Evolutionary conservation across 2,113 vertebrate genomes (phyloP), one percentile per base, ranked within the genome.

Genomic region (Struthio camelus): DNA sequence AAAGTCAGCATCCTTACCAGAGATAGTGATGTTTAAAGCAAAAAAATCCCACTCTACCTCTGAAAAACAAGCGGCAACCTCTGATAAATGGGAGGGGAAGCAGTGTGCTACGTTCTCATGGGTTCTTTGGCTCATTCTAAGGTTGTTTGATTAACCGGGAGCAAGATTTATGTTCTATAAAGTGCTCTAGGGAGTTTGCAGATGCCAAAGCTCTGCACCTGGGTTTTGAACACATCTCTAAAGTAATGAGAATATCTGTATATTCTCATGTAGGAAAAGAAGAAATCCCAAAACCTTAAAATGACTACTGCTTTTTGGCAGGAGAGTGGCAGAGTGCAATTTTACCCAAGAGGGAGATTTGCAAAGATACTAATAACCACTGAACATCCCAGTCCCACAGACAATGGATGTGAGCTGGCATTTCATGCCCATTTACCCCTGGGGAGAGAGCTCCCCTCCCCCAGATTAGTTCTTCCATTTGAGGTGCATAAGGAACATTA

Each of bases 151-250:
- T 96, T 93, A 96, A 97, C 85, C 19, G 4, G 80, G 85, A 95
- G 82, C 80, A 86, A 95, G 95, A 96, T 96, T 97, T 96, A 96
- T 97, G 93, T 75, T 54, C 82, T 94, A 71, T 80, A 56, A 91
- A 95, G 77, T 75, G 95, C 97, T 97, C 64, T 94, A 89, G 94
- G 96, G 96, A 94, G 71, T 25, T 38, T 95, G 76, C 82, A 86
- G 69, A 79, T 84, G 95, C 95, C 95, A 97, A 92, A 95, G 72
- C 44, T 93, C 89, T 97, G 96, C 96, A 97, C 97, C 96, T 96
- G 97, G 91, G 65, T 96, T 97, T 96, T 93, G 51, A 96, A 96
- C 90, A 51, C 34, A 30, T 94, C 61, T 93, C 87, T 88, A 95
- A 95, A 93, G 65, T 46, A 36, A 93, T 86, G 91, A 89, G 94